Conservation (phyloP, 2,113 vertebrate genomes). For the Micronycteris hirsuta region DNA sequence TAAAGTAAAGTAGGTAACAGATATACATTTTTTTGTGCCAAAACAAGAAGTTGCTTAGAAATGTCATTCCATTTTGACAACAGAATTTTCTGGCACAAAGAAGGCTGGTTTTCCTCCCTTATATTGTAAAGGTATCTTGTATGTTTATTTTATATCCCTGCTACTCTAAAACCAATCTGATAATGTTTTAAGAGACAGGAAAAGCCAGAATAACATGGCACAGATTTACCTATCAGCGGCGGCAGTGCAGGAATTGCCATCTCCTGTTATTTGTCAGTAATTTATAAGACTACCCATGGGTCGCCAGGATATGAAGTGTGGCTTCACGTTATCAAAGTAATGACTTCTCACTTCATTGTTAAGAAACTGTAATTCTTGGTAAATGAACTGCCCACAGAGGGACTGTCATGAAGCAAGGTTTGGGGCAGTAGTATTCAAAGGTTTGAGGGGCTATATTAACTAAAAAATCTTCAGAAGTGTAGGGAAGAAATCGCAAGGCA, state of each 20-base stretch:
- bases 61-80: constrained; percentile 17
- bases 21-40: neutral
- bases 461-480: constrained; percentile 45
- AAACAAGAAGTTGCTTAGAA: constrained; percentile 31
- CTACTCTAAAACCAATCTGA: constrained; percentile 66
- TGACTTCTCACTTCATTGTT: constrained; percentile 16
- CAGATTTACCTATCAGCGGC: constrained; percentile 50
- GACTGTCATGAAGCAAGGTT: neutral
- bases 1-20: constrained; percentile 12
- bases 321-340: constrained; percentile 28
- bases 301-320: neutral
- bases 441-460: neutral
- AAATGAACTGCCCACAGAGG: neutral
- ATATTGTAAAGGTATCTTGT: constrained; percentile 22
- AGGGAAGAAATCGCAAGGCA: neutral
- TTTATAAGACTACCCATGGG: constrained; percentile 38
- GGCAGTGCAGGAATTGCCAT: neutral
- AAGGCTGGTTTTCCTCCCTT: constrained; percentile 29
- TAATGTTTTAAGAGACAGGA: constrained; percentile 64
- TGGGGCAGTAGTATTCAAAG: neutral
- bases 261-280: constrained; percentile 50
- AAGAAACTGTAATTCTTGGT: neutral
- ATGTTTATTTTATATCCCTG: constrained; percentile 59
- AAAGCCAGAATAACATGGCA: constrained; percentile 41
- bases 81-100: constrained; percentile 22